Conservation (phyloP, 2,797 vertebrate species). For the Pangasius sanitwongsei region DNA sequence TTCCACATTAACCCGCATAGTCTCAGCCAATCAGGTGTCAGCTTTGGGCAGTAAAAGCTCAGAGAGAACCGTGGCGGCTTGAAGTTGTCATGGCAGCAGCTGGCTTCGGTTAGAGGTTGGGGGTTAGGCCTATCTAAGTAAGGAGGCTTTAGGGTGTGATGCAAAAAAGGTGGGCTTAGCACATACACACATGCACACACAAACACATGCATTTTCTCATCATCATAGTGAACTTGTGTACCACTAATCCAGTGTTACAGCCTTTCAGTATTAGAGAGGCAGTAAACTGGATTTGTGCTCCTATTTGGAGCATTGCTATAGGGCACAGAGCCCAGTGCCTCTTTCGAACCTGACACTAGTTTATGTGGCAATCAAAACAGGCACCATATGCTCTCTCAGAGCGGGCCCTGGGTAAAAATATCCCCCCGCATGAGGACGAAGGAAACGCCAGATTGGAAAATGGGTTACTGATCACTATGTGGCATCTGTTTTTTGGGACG, state of each 20-base stretch:
- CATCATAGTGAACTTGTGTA: neutral
- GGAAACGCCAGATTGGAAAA: slow-evolving; percentile 81
- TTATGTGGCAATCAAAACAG: slow-evolving; percentile 73
- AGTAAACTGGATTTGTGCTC: slow-evolving; percentile 56
- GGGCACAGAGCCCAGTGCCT: slow-evolving; percentile 63
- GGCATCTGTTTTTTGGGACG: slow-evolving; percentile 57
- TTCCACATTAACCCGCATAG: slow-evolving; percentile 71
- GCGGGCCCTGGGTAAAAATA: slow-evolving; percentile 78
- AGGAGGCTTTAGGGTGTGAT: slow-evolving; percentile 21
- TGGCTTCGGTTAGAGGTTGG: slow-evolving; percentile 63
- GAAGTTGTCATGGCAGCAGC: slow-evolving; percentile 69
- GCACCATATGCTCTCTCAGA: slow-evolving; percentile 79
- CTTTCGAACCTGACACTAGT: slow-evolving; percentile 64
- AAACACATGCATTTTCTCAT: slow-evolving; percentile 5
- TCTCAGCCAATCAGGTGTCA: slow-evolving; percentile 71
- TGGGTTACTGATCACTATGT: slow-evolving; percentile 76
- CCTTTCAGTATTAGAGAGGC: slow-evolving; percentile 22
- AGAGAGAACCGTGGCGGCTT: slow-evolving; percentile 65
- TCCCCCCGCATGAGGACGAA: slow-evolving; percentile 70
- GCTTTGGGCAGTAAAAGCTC: slow-evolving; percentile 67
- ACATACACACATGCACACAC: neutral
- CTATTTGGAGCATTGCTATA: slow-evolving; percentile 67
- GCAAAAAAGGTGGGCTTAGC: slow-evolving; percentile 11
- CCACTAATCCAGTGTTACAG: slow-evolving; percentile 15
- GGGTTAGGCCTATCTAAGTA: slow-evolving; percentile 32